These are phyloP conservation scores for Mormyrus proboscirostris DNA, from an alignment of 2,797 vertebrate genomes.

Conservation along the genomic window DNA sequence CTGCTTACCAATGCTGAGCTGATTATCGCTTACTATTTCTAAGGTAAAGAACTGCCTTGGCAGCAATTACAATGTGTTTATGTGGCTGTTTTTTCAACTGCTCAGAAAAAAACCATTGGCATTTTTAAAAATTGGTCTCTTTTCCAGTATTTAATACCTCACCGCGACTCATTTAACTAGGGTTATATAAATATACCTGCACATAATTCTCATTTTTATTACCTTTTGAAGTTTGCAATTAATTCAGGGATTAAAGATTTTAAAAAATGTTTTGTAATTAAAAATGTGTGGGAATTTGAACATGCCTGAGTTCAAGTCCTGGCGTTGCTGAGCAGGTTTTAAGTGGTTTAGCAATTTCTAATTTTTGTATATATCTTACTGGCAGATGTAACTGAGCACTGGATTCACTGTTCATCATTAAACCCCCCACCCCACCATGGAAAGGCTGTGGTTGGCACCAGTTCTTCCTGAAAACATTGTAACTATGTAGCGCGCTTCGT, in stretches of 20 bases:
- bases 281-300: constrained; percentile 11
- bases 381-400: constrained; percentile 9
- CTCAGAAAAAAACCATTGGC: constrained; percentile 19
- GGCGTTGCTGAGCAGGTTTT: constrained; percentile 9
- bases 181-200: neutral
- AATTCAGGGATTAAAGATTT: constrained; percentile 16
- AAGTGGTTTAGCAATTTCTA: constrained; percentile 14
- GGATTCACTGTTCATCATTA: neutral
- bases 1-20: constrained; percentile 29
- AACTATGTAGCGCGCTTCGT: neutral
- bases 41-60: constrained; percentile 32
- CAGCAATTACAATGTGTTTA: constrained; percentile 29
- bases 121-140: constrained; percentile 46
- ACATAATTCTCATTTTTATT: neutral
- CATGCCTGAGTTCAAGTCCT: neutral
- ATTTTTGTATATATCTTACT: constrained; percentile 10
- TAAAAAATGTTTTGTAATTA: constrained; percentile 39
- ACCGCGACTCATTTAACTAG: constrained; percentile 9
- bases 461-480: neutral
- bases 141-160: constrained; percentile 31
- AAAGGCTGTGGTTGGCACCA: neutral
- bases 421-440: neutral
- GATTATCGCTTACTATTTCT: constrained; percentile 35
- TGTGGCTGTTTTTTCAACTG: constrained; percentile 31
- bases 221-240: constrained; percentile 9